Base-by-base conservation (phyloP, 2,888 invertebrate species). In the Mimachlamys varia region DNA sequence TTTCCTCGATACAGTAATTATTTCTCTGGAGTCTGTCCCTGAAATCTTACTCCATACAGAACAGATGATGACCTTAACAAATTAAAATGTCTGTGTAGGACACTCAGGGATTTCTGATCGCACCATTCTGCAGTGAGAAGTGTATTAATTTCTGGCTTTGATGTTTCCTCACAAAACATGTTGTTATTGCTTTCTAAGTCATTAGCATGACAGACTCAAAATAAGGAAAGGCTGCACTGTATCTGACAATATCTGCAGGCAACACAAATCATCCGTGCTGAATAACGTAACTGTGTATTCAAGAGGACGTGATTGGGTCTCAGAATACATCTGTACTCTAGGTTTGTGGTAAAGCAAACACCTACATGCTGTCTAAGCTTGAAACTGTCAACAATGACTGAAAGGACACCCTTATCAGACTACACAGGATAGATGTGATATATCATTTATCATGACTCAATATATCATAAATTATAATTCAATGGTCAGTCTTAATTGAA, bases 81-180 rank as follows among this genome's bases (percentile, higher is more conserved):
- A 27, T 76, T 76, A 5, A 76, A 27, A 76, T 76, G 76, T 27
- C n/a, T 62, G 62, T 62, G 62, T n/a, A 62, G 13, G 62, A 19
- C 76, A 33, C 2, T 76, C 76, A 33, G 76, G n/a, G n/a, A 76
- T 76, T 76, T 76, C 76, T 76, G 76, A 76, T 76, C 76, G 33
- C 76, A 76, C 76, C 33, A 76, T 76, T 76, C 27, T 76, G 76
- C 76, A 76, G 76, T 76, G 76, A 27, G 76, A 76, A 76, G 76
- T 33, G 33, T 33, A 76, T 76, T 76, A 76, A 33, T 76, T 76
- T 76, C 33, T 33, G 0, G 76, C 33, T 76, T 76, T 76, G 76
- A 76, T 76, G 33, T 76, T 33, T 27, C 76, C 27, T 1, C 33
- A 76, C 76, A 76, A 76, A 33, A 76, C 76, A 76, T 76, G 76